Conservation (phyloP, 2,888 invertebrate genomes). For the Magallana nippona region DNA sequence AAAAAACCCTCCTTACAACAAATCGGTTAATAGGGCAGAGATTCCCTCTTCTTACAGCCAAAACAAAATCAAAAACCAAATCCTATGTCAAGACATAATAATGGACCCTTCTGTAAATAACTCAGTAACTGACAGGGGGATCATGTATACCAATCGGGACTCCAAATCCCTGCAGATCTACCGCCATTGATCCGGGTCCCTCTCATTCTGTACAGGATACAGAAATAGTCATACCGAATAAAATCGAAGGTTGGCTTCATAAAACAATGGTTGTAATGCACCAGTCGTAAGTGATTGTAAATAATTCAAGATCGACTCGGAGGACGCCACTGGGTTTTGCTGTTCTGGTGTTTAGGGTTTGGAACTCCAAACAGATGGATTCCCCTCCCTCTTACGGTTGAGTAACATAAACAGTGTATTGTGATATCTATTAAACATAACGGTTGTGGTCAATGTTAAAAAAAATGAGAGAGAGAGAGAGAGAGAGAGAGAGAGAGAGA, state of each 20-base stretch:
- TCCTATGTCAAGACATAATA: background rate
- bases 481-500: too few relatives aligned
- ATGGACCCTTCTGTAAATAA: background rate
- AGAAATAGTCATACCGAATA: background rate
- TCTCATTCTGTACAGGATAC: background rate
- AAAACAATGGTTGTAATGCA: background rate
- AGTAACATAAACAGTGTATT: too few relatives aligned
- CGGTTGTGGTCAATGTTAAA: too few relatives aligned
- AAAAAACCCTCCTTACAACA: background rate
- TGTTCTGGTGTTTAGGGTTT: too few relatives aligned
- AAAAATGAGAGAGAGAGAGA: too few relatives aligned
- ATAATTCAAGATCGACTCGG: background rate
- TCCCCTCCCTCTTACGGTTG: too few relatives aligned
- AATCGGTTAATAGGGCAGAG: background rate
- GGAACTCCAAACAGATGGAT: too few relatives aligned
- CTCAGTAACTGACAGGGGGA: background rate
- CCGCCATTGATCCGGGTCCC: background rate
- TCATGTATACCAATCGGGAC: background rate
- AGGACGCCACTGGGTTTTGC: too few relatives aligned
- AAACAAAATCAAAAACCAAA: background rate
- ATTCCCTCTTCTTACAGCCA: background rate
- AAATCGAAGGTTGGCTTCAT: constrained; percentile 9
- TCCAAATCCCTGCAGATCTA: constrained; percentile 1
- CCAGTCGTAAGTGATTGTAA: background rate
- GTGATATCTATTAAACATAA: too few relatives aligned